Base-by-base conservation (phyloP, 2,113 vertebrate genomes). In the Anolis carolinensis region DNA sequence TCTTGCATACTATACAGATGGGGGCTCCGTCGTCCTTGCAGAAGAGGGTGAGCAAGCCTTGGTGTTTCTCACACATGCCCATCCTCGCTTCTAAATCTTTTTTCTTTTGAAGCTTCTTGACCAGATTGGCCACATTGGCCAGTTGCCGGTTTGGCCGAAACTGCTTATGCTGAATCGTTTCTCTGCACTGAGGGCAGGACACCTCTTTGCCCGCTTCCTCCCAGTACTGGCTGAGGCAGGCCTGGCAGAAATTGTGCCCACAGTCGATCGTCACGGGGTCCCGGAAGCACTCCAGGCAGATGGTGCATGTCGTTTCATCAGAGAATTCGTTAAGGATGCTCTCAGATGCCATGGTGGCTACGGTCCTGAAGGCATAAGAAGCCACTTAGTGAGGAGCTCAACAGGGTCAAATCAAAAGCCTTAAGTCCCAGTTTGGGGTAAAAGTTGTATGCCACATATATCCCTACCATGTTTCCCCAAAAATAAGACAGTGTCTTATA, bases 211-310 rank as follows among this genome's bases (percentile, higher is more conserved):
- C 5, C 1, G 30, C 21, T 8, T 81, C 63, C 16, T 7, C 30
- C 63, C 63, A 81, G 39, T 11, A 32, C 27, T 50, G 18, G 65
- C 1, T 18, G 13, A 81, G 34, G 79, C 79, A 81, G 79, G 25
- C 62, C 14, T 18, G 79, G 79, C 79, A 81, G 79, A 81, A 67
- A n/a, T 67, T 81, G 79, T 81, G 62, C 36, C 79, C 79, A 11
- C 79, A 81, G 14, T 81, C 62, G 0, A 67, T 30, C 5, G 34
- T 81, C 23, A 67, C 62, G 0, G 62, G 79, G 5, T n/a, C 62
- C 8, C 5, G 30, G 79, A 67, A 81, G 36, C 6, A 30, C 25
- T 67, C 79, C 79, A 81, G 55, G 36, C 79, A 81, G 62, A 81
- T 67, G 62, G 59, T 25, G 23, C 79, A 81, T 16, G 62, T 67